Evolutionary conservation across 2,888 invertebrate species (phyloP).

Genomic region (Lymantria monacha): DNA sequence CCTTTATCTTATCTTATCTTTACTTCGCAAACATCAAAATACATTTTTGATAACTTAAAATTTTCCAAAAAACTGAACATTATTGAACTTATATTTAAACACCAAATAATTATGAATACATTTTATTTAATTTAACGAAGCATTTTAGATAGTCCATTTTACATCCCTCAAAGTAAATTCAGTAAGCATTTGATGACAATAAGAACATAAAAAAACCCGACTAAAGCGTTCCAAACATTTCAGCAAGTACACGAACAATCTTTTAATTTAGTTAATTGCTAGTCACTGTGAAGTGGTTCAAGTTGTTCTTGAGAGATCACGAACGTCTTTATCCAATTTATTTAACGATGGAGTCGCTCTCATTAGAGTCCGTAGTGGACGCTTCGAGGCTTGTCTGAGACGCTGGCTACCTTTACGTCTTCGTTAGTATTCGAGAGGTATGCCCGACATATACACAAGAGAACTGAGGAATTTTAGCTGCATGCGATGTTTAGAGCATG

Average conservation of each 20-base stretch:
- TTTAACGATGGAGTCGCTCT: slow-evolving; percentile 78
- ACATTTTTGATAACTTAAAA: too few relatives aligned
- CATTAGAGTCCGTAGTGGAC: slow-evolving; percentile 75
- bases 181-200: slow-evolving; percentile 52
- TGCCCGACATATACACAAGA: slow-evolving; percentile 27
- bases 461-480: slow-evolving; percentile 34
- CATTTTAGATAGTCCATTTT: too few relatives aligned
- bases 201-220: slow-evolving; percentile 47
- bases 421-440: slow-evolving; percentile 55
- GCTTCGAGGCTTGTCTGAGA: slow-evolving; percentile 36
- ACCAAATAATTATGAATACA: too few relatives aligned
- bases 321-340: slow-evolving; percentile 82
- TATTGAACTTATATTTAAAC: too few relatives aligned
- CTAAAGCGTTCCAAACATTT: slow-evolving; percentile 60
- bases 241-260: slow-evolving; percentile 74
- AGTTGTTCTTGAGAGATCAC: slow-evolving; percentile 80
- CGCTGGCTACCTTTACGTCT: slow-evolving; percentile 55
- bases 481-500: slow-evolving; percentile 7
- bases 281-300: slow-evolving; percentile 76
- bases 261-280: slow-evolving; percentile 82
- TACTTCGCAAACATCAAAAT: too few relatives aligned
- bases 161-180: background rate
- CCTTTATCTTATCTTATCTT: too few relatives aligned
- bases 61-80: too few relatives aligned
- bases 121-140: too few relatives aligned